A percentile compares a stretch with the other conserved stretches of the same genome.
Conservation (phyloP, 1,140 invertebrate genomes). For the Bombus consobrinus region DNA sequence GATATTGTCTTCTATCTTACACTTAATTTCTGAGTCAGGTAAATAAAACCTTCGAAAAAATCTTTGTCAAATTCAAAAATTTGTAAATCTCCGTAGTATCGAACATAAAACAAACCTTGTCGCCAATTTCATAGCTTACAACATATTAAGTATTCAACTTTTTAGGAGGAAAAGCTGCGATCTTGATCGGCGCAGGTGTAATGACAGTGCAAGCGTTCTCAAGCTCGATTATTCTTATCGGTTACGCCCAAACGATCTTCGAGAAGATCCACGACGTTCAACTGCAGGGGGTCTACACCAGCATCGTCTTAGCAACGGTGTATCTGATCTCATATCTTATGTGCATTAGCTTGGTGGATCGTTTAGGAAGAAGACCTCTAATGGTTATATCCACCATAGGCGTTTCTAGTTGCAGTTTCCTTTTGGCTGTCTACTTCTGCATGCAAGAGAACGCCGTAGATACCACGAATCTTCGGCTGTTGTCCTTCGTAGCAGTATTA, state of each 20-base stretch:
- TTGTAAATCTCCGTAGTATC: no score
- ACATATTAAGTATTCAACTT: not conserved
- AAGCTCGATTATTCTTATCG: conserved; percentile 21
- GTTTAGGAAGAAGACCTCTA: conserved; percentile 35
- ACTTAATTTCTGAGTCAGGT: not conserved
- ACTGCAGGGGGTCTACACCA: not conserved
- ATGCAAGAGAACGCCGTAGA: conserved; percentile 11
- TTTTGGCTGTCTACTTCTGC: conserved; percentile 29
- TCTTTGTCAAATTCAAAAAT: not conserved
- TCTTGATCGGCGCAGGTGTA: not conserved
- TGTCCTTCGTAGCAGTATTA: conserved; percentile 1
- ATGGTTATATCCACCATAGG: conserved; percentile 28
- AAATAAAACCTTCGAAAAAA: not conserved
- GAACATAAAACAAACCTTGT: no score
- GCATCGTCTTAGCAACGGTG: not conserved
- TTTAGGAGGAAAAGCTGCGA: conserved; percentile 3
- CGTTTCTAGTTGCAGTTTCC: conserved; percentile 3
- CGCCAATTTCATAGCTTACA: no score
- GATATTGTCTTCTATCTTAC: not conserved
- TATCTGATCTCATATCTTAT: not conserved
- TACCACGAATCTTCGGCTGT: not conserved
- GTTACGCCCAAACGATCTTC: conserved; percentile 27
- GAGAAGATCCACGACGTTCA: conserved; percentile 5
- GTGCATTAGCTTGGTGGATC: conserved; percentile 22
- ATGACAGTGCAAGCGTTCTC: conserved; percentile 26